These are phyloP conservation scores for Notodonta ziczac DNA, from an alignment of 2,888 invertebrate species.

Conservation along the genomic window DNA sequence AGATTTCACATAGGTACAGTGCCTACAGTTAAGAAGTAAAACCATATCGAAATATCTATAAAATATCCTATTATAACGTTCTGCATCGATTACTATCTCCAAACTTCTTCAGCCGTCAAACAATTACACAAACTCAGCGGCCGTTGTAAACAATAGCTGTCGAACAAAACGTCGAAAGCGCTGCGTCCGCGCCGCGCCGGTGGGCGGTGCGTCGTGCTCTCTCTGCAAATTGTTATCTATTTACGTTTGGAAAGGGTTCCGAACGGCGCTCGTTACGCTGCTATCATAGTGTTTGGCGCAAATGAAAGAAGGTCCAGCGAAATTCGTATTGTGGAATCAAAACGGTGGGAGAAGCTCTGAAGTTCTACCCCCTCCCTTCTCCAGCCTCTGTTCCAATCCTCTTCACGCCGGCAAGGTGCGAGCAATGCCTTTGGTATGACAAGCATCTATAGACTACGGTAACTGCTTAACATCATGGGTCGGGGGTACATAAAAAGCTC, in stretches of 20 bases:
- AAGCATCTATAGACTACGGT: no score
- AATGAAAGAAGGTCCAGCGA: constrained; percentile 9
- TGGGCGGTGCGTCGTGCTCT: constrained; percentile 42
- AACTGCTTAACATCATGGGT: no score
- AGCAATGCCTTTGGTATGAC: no score
- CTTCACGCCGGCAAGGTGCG: no score
- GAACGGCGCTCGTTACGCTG: constrained; percentile 35
- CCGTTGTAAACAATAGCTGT: constrained; percentile 16
- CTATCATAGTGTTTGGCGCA: constrained; percentile 14
- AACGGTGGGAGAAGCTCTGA: no score
- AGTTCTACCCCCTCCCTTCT: no score
- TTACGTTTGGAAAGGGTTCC: constrained; percentile 51
- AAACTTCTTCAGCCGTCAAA: constrained; percentile 8
- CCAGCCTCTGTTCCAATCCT: no score
- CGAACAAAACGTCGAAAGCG: constrained; percentile 28
- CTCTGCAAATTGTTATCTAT: constrained; percentile 59
- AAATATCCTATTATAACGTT: neutral
- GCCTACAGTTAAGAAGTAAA: no score
- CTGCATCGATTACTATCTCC: constrained; percentile 8
- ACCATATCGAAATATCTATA: no score
- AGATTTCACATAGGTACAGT: no score
- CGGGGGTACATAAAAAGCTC: no score
- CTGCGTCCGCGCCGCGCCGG: neutral
- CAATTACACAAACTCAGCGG: constrained; percentile 8
- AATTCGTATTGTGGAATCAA: neutral